Conservation (phyloP, 2,888 invertebrate genomes). For the Sussaba pulchella region DNA sequence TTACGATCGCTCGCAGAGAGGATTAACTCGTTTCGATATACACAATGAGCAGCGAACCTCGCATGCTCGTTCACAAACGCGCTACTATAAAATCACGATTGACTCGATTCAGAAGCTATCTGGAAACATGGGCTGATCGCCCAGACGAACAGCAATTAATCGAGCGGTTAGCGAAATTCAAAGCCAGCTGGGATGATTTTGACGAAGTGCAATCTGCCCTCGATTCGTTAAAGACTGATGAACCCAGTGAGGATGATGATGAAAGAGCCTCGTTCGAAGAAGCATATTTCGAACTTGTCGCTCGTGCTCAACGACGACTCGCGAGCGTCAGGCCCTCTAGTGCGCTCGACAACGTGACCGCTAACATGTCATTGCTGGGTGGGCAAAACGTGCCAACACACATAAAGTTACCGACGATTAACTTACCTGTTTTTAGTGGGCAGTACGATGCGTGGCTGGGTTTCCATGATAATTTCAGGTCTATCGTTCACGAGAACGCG, state of each 20-base stretch:
- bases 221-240: background rate
- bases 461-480: slow-evolving; percentile 42
- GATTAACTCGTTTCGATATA: too few species aligned
- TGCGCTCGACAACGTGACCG: background rate
- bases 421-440: slow-evolving; percentile 36
- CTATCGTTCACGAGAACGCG: slow-evolving; percentile 33
- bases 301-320: slow-evolving; percentile 3
- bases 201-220: background rate
- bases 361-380: background rate
- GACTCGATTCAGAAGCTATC: slow-evolving; percentile 12
- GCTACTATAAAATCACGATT: slow-evolving; percentile 17
- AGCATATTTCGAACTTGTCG: slow-evolving; percentile 11
- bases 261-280: slow-evolving; percentile 13
- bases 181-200: slow-evolving; percentile 19
- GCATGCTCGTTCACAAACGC: slow-evolving; percentile 1
- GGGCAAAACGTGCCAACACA: background rate
- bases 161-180: slow-evolving; percentile 14
- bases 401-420: slow-evolving; percentile 25
- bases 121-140: background rate
- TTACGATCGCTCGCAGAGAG: too few species aligned
- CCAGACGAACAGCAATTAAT: slow-evolving; percentile 26
- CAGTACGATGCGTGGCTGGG: slow-evolving; percentile 41
- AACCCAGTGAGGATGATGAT: background rate
- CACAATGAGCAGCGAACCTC: background rate
- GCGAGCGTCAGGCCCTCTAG: background rate